Base-by-base conservation (phyloP, 2,113 vertebrate species). In the Elephantulus edwardii region DNA sequence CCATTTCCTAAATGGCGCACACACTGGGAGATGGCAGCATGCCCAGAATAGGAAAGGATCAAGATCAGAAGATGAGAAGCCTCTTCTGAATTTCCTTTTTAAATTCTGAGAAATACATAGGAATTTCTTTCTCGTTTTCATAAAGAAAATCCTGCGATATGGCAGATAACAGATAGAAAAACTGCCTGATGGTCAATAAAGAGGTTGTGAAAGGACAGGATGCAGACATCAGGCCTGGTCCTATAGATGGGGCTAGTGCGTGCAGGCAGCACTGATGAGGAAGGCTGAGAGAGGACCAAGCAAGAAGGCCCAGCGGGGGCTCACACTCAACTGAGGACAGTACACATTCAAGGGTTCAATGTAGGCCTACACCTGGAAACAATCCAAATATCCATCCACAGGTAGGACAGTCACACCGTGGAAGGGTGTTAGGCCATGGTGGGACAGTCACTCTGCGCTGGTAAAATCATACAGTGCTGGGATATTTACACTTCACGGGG, bases 101-200 rank as follows among this genome's bases (percentile, higher is more conserved):
- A 17, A 52, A 54, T 26, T n/a, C 19, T 12, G 14, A n/a, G 70
- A 20, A 35, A 42, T 24, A 56, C 46, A 10, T 35, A 28, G 40
- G 28, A n/a, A 10, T 8, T 33, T 76, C 22, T 6, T 76, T 64
- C 14, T 64, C 46, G 35, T 3, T 52, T 68, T 38, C 50, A 44
- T 20, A 38, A 30, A 50, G 44, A 28, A 64, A 22, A 50, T 14
- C 38, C 28, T 11, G 52, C 35, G 22, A 42, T 16, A 1, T 2
- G 28, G 14, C 33, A 70, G 20, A 42, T 0, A 12, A 28, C 3
- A 4, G 4, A 48, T 28, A 42, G 28, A 54, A 66, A 58, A 26
- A 16, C 26, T 2, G 19, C 30, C 38, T 8, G 1, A 33, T 3
- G 85, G 42, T 28, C 50, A 12, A 20, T 8, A 3, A 24, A 0